Evolutionary conservation across 2,797 vertebrate species (phyloP).

Genomic region (Simalia tracyae): DNA sequence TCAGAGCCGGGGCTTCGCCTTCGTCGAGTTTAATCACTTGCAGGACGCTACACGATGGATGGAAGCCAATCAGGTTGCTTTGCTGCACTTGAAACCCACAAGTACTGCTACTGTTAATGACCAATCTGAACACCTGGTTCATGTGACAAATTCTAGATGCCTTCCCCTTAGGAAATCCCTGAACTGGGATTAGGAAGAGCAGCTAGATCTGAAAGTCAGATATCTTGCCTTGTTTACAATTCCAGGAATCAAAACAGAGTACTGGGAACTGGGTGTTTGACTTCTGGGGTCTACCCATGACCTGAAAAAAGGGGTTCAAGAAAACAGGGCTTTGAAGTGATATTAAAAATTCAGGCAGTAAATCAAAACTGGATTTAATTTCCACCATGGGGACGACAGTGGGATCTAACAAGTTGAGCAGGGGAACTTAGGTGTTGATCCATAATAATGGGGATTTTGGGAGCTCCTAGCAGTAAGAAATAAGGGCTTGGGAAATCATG

Average conservation of each 20-base stretch:
- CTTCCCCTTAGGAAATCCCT: background rate
- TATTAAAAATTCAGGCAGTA: conserved; percentile 1
- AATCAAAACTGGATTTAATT: conserved; percentile 1
- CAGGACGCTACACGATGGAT: conserved; percentile 95
- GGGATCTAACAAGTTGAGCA: background rate
- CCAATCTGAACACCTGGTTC: conserved; percentile 67
- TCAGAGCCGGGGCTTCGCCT: conserved; percentile 97
- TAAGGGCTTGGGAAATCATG: background rate
- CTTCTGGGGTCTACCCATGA: background rate
- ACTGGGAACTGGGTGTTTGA: background rate
- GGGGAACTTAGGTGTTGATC: background rate
- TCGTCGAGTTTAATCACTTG: conserved; percentile 96
- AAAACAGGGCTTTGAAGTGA: background rate
- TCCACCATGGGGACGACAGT: background rate
- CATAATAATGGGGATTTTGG: background rate
- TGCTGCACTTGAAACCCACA: conserved; percentile 82
- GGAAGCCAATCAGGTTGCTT: conserved; percentile 97
- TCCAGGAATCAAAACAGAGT: conserved; percentile 1
- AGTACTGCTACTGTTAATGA: conserved; percentile 70
- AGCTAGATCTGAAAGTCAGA: background rate
- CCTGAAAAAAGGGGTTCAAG: background rate
- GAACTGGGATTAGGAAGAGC: conserved; percentile 16
- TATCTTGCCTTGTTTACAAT: background rate
- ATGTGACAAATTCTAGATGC: conserved; percentile 39
- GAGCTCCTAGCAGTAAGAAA: background rate